Evolutionary conservation across 2,113 vertebrate genomes (phyloP).

Genomic region (Arizona elegans): DNA sequence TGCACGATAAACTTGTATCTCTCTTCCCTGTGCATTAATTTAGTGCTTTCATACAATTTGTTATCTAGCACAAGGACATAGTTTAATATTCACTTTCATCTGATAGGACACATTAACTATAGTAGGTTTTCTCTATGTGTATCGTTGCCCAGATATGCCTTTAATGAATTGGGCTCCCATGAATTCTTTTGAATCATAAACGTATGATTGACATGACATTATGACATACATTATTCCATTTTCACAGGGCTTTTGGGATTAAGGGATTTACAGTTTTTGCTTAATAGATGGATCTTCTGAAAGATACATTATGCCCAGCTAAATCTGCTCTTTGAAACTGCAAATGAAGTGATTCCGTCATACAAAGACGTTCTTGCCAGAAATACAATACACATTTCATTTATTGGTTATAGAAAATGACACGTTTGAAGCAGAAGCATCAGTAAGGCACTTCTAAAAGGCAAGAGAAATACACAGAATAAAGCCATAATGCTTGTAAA

Average conservation of each 20-base stretch:
- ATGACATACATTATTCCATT: slow-evolving; percentile 53
- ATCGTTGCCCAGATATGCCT: slow-evolving; percentile 51
- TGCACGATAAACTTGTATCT: neutral
- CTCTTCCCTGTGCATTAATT: neutral
- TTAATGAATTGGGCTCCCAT: slow-evolving; percentile 37
- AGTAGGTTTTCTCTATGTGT: slow-evolving; percentile 33
- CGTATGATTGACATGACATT: slow-evolving; percentile 61
- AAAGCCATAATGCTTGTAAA: neutral
- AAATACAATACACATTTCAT: neutral
- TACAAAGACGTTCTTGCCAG: neutral
- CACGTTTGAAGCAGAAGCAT: neutral
- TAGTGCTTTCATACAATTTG: neutral
- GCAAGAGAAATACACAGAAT: neutral
- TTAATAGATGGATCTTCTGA: slow-evolving; percentile 41
- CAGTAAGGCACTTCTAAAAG: neutral
- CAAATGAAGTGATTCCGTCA: slow-evolving; percentile 27
- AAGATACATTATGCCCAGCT: slow-evolving; percentile 18
- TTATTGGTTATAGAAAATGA: neutral
- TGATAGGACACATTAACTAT: slow-evolving; percentile 51
- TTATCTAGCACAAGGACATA: slow-evolving; percentile 36
- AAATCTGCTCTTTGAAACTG: slow-evolving; percentile 42
- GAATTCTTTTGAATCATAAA: slow-evolving; percentile 61
- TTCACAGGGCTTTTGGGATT: slow-evolving; percentile 52
- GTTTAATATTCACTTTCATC: slow-evolving; percentile 22
- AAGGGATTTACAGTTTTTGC: slow-evolving; percentile 42